A percentile compares a stretch with the other conserved stretches of the same genome.
Evolutionary conservation across 2,888 invertebrate genomes (phyloP).

Genomic region (Brachyopa scutellaris): DNA sequence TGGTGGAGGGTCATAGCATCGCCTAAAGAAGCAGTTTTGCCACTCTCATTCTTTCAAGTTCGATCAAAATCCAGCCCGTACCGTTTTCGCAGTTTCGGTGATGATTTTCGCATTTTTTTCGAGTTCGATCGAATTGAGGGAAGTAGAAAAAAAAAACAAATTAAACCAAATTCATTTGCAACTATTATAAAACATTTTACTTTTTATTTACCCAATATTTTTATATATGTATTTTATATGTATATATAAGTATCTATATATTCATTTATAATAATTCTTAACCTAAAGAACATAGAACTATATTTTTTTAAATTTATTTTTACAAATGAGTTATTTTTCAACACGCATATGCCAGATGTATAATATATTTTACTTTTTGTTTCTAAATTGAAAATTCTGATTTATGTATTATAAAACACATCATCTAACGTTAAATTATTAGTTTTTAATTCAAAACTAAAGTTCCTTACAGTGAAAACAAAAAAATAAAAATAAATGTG

Average conservation of each 20-base stretch:
- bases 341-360: constrained; percentile 35
- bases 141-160: too few species aligned
- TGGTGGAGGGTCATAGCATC: too few species aligned
- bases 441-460: neutral
- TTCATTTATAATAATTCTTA: constrained; percentile 30
- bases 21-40: too few species aligned
- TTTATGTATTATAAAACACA: neutral
- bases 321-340: constrained; percentile 29
- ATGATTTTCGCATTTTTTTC: too few species aligned
- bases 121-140: too few species aligned
- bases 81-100: too few species aligned
- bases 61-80: too few species aligned
- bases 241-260: constrained; percentile 18
- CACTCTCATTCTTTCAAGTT: too few species aligned
- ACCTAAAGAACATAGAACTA: too few species aligned
- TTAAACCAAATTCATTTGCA: neutral
- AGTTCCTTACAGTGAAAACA: constrained; percentile 15
- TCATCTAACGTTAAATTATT: neutral
- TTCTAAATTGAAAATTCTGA: constrained; percentile 22
- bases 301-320: constrained; percentile 36
- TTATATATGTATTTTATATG: constrained; percentile 31
- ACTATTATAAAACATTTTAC: constrained; percentile 56
- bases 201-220: constrained; percentile 29
- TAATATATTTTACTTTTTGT: constrained; percentile 25
- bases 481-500: constrained; percentile 22